Conservation (phyloP, 2,797 vertebrate species). For the Mallotus villosus region DNA sequence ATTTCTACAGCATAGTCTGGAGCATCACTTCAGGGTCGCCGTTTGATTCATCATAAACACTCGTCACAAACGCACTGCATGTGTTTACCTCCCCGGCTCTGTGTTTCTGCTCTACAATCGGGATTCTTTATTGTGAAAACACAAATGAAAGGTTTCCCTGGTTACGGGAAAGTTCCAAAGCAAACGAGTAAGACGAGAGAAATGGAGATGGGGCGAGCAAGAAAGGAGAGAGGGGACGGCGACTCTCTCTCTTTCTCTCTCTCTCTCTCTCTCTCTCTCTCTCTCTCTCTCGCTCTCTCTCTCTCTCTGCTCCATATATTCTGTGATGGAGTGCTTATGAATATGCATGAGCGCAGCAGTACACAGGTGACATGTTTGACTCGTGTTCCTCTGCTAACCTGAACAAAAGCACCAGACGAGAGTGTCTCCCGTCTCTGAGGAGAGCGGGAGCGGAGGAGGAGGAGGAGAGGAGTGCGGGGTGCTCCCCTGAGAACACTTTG, state of each 20-base stretch:
- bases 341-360: slow-evolving; percentile 75
- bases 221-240: slow-evolving; percentile 32
- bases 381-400: slow-evolving; percentile 62
- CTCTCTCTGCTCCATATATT: slow-evolving; percentile 57
- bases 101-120: slow-evolving; percentile 5
- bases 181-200: slow-evolving; percentile 27
- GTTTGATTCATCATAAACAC: slow-evolving; percentile 14
- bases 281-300: slow-evolving; percentile 32
- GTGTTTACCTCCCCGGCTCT: neutral
- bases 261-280: slow-evolving; percentile 46
- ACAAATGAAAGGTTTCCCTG: slow-evolving; percentile 48
- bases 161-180: slow-evolving; percentile 62
- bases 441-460: slow-evolving; percentile 49
- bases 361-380: slow-evolving; percentile 75
- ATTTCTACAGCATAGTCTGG: slow-evolving; percentile 7
- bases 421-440: slow-evolving; percentile 36
- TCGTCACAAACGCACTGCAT: slow-evolving; percentile 15
- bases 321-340: slow-evolving; percentile 64
- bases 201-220: slow-evolving; percentile 18
- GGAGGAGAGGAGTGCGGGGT: slow-evolving; percentile 6
- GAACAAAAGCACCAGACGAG: slow-evolving; percentile 66
- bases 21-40: neutral
- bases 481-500: slow-evolving; percentile 65
- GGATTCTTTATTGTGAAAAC: slow-evolving; percentile 32
- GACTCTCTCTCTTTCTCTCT: slow-evolving; percentile 12